Base-by-base conservation (phyloP, 2,888 invertebrate species). In the Himalopsyche tibetana region DNA sequence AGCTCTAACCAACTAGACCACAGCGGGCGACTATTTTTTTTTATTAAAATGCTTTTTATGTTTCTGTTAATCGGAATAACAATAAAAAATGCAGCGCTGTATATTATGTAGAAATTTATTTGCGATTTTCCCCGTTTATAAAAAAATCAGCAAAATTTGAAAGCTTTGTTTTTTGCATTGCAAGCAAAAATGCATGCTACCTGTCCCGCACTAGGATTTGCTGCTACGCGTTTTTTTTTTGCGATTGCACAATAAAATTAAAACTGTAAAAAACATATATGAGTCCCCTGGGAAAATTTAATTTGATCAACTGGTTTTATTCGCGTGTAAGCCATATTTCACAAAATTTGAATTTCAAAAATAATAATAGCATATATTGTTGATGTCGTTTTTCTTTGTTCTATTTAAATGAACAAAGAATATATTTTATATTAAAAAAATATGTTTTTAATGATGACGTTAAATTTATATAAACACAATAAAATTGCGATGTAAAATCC, bases 241-340 rank as follows among this genome's bases (percentile, higher is more conserved):
- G 36, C 36, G 38, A 74, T 36, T 38, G 36, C 74, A 36, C 74
- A 74, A 74, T 74, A 74, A 63, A 63, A 19, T 63, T 4, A 28
- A 63, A 63, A 63, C 9, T 19, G 15, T 28, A 74, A 74, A 74
- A 74, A 74, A 74, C 36, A 74, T 74, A 74, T 36, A 28, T 36
- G 36, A 63, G 28, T 28, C 19, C 9, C 6, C 8, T 19, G 63
- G 63, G 63, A 63, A 63, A 63, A 63, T 63, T 51, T 15, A 51
- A 51, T 51, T 51, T 63, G 63, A 63, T 28, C 19, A 63, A 63
- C 63, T 2, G 63, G 11, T 19, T 63, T 11, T 63, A 15, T 51
- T 51, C 15, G 51, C 51, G 51, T 51, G 51, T 4, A 51, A 2
- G 51, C 12, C 15, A 51, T 63, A 63, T 63, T 63, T 63, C 28